A percentile compares a stretch with the other conserved stretches of the same genome.
Conservation (phyloP, 2,113 vertebrate species). For the Varanus komodoensis region DNA sequence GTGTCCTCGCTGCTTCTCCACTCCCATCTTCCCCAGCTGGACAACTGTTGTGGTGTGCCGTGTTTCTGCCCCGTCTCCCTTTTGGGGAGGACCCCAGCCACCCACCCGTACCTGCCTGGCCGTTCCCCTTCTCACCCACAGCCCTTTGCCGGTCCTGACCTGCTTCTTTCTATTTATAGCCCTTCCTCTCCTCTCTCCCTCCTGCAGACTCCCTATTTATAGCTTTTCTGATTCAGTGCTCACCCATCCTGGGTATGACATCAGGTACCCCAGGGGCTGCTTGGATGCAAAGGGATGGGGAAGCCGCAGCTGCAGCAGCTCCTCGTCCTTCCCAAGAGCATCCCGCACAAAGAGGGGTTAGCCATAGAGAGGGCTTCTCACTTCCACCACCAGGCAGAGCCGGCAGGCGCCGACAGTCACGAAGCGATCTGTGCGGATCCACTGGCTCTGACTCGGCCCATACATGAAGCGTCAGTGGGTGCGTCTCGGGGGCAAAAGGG, state of each 20-base stretch:
- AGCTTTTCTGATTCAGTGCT: constrained; percentile 9
- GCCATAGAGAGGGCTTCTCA: not conserved
- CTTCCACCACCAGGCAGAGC: not conserved
- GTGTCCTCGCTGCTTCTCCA: fast-evolving
- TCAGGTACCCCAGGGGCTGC: not conserved
- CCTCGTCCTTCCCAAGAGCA: not conserved
- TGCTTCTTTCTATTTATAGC: not conserved
- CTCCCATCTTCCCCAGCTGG: not conserved
- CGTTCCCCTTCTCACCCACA: not conserved
- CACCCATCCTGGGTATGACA: constrained; percentile 4
- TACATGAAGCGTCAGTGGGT: not conserved
- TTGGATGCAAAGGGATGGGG: not conserved
- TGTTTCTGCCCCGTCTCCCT: too few species aligned
- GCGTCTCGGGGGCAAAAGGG: too few species aligned
- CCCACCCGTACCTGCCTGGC: too few species aligned
- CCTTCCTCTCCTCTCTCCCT: not conserved
- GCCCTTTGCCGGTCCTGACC: not conserved
- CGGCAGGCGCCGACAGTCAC: not conserved
- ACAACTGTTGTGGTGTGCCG: too few species aligned
- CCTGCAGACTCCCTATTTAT: constrained; percentile 13
- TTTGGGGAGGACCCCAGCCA: not conserved
- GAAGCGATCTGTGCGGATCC: too few species aligned
- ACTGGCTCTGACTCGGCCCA: too few species aligned
- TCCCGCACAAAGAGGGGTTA: not conserved
- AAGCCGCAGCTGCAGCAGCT: not conserved